Conservation (phyloP, 2,888 invertebrate species). For the Acleris literana region DNA sequence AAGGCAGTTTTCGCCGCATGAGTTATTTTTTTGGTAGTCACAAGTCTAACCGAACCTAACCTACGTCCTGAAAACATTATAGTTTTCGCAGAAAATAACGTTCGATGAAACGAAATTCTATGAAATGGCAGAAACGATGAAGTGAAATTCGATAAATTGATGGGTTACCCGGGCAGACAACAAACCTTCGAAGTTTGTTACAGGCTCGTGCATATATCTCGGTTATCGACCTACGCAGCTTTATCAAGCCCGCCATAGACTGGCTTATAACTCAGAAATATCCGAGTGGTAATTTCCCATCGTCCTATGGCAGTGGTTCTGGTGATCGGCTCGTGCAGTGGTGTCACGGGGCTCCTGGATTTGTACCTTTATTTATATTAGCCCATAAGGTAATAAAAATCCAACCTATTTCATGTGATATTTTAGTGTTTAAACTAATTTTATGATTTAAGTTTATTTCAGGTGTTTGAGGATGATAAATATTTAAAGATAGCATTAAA, state of each 20-base stretch:
- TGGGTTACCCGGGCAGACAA: too few species aligned
- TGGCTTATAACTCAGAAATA: slow-evolving; percentile 84
- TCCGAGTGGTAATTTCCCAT: slow-evolving; percentile 89
- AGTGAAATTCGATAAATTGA: too few species aligned
- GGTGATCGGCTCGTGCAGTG: slow-evolving; percentile 93
- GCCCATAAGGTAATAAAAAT: slow-evolving; percentile 84
- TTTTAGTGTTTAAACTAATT: not conserved
- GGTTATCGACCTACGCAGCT: slow-evolving; percentile 79
- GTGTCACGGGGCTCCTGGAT: slow-evolving; percentile 97
- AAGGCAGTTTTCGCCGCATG: too few species aligned
- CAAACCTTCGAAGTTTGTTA: slow-evolving; percentile 39
- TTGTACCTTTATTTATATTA: slow-evolving; percentile 87
- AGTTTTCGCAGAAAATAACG: too few species aligned
- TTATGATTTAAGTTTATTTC: slow-evolving; percentile 38
- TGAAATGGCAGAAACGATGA: too few species aligned
- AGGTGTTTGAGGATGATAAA: slow-evolving; percentile 87
- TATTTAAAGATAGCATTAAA: slow-evolving; percentile 87
- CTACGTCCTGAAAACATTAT: too few species aligned
- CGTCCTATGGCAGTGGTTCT: slow-evolving; percentile 86
- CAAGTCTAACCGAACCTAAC: too few species aligned
- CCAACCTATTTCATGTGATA: not conserved
- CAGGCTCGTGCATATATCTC: slow-evolving; percentile 84
- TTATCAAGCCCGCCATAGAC: slow-evolving; percentile 86
- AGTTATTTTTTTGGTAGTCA: too few species aligned
- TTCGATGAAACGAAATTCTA: too few species aligned